Evolutionary conservation across 2,113 vertebrate genomes (phyloP).

Genomic region (Tachuris rubrigastra): DNA sequence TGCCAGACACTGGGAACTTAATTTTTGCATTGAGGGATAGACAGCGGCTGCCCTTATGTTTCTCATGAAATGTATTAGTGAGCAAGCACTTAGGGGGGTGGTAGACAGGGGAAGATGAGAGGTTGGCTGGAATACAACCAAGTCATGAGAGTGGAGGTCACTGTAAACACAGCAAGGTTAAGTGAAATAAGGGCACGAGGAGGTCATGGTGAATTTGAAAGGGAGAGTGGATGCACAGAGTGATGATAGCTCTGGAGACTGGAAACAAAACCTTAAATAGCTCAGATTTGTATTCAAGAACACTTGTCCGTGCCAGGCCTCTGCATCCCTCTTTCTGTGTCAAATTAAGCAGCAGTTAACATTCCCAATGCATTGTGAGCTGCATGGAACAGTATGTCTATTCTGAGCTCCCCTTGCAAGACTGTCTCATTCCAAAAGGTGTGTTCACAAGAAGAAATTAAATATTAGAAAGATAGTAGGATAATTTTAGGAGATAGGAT

Average conservation of each 20-base stretch:
- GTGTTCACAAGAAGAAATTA: not conserved
- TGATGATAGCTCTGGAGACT: not conserved
- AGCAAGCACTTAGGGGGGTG: not conserved
- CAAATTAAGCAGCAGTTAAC: conserved; percentile 2
- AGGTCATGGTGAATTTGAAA: not conserved
- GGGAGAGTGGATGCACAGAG: not conserved
- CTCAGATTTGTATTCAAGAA: conserved; percentile 2
- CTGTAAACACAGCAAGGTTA: not conserved
- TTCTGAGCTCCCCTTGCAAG: not conserved
- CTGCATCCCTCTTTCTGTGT: not conserved
- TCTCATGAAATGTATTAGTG: not conserved
- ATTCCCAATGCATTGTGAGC: not conserved
- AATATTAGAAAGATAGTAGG: not conserved
- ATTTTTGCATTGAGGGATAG: not conserved
- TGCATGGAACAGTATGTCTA: not conserved
- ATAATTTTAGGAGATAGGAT: conserved; percentile 9
- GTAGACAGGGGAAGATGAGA: not conserved
- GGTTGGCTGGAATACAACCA: not conserved
- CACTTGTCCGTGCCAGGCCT: not conserved
- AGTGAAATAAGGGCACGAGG: not conserved
- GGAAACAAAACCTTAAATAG: conserved; percentile 18
- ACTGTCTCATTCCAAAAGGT: not conserved
- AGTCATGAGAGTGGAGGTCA: not conserved
- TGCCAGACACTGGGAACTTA: not conserved
- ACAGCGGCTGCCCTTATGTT: not conserved